Evolutionary conservation across 1,140 invertebrate genomes (phyloP).

Genomic region (Chrysoperla carnea): DNA sequence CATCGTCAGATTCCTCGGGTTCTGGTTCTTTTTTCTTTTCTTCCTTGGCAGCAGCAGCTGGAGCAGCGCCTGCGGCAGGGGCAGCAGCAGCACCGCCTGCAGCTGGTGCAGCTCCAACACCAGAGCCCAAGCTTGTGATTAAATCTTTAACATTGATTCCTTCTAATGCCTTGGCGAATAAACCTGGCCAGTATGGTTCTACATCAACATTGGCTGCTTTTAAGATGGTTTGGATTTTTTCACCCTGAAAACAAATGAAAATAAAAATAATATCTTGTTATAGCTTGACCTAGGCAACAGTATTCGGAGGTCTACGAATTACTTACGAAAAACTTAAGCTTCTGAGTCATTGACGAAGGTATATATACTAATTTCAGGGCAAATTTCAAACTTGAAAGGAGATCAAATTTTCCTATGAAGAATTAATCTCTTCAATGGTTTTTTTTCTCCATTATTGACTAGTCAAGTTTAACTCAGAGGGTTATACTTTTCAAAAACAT

Average conservation of each 20-base stretch:
- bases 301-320: too few species aligned
- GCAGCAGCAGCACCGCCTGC: slow-evolving; percentile 42
- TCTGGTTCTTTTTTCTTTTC: slow-evolving; percentile 74
- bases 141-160: slow-evolving; percentile 86
- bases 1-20: slow-evolving; percentile 79
- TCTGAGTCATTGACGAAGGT: too few species aligned
- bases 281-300: not conserved
- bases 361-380: too few species aligned
- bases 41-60: slow-evolving; percentile 44
- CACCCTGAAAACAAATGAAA: slow-evolving; percentile 46
- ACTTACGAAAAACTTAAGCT: too few species aligned
- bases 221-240: slow-evolving; percentile 93
- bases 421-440: too few species aligned
- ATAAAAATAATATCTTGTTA: slow-evolving; percentile 4
- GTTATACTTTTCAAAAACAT: too few species aligned
- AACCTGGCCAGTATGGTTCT: slow-evolving; percentile 97
- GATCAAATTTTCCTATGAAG: too few species aligned
- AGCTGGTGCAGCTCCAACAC: slow-evolving; percentile 68
- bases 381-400: too few species aligned
- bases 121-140: slow-evolving; percentile 87
- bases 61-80: slow-evolving; percentile 44
- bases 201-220: slow-evolving; percentile 93
- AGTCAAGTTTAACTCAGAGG: too few species aligned
- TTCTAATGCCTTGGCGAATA: slow-evolving; percentile 95
- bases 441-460: too few species aligned